Evolutionary conservation across 1,140 invertebrate species (phyloP), one percentile per base, ranked within the genome.

Genomic region (Ceratina calcarata): DNA sequence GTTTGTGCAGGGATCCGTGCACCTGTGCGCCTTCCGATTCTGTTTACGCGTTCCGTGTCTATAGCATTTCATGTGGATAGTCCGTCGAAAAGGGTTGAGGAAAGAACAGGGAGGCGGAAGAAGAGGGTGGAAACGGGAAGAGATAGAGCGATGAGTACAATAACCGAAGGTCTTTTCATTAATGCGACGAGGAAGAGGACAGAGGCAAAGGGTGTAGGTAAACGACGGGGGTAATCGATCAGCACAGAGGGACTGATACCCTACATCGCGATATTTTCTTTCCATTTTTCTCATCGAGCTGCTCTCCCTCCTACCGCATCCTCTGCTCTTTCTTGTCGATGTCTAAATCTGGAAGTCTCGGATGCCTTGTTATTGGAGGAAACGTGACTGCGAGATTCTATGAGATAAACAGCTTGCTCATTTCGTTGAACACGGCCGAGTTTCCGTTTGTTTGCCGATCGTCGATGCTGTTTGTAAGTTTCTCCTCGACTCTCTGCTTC

Each of bases 221-320:
- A 79, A 74, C 77, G 70, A 74, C 51, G 77, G 16, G n/a, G 71
- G 78, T 74, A 79, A 79, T 79, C 78, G 78, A 79, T 79, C 70
- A 66, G 55, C 24, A 45, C 37, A 18, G 55, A 67, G 71, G 71
- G 71, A 18, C 45, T 51, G 16, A 18, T 53, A 74, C 62, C 53
- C 78, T 74, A 74, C 78, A 61, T 79, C 78, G 15, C 27, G 70
- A 79, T 79, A 74, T 74, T 79, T 79, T 79, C 78, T 79, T 79
- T 66, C 62, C 62, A 79, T 79, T 74, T 74, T 79, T 74, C 70
- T 64, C 69, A 18, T 55, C 76, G 8, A 71, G 55, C 67, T 24
- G 2, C 16, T 12, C 0, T 20, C 10, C 6, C 16, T 24, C 3
- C 16, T 24, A 24, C 32, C 49, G 49, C 18, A 18, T 15, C n/a